Conservation (phyloP, 2,113 vertebrate genomes). For the Gracilinanus agilis region DNA sequence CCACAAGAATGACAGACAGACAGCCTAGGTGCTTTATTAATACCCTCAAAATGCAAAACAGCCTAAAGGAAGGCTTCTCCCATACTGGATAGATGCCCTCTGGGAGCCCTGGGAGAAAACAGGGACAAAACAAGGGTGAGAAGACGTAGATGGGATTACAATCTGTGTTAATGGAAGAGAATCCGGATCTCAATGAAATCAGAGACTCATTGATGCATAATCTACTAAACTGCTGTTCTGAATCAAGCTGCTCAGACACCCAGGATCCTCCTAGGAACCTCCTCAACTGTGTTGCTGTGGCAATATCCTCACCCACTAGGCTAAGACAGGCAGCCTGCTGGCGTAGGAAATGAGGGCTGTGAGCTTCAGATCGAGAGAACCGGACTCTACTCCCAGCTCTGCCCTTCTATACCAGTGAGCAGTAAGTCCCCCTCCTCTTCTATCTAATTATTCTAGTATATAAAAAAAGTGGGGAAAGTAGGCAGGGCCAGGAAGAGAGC, state of each 20-base stretch:
- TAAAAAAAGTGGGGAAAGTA: conserved; percentile 24
- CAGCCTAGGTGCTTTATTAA: background rate
- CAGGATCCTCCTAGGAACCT: conserved; percentile 34
- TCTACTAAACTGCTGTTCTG: background rate
- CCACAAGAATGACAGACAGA: background rate
- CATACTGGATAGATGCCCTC: background rate
- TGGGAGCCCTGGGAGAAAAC: background rate
- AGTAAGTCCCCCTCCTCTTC: background rate
- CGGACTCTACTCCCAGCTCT: conserved; percentile 15
- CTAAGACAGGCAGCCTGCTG: background rate
- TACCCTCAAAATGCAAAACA: background rate
- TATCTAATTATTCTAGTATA: conserved; percentile 14
- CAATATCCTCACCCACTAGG: background rate
- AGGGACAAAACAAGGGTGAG: background rate
- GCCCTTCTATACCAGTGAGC: background rate
- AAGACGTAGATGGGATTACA: background rate
- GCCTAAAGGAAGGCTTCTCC: background rate
- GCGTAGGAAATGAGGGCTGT: background rate
- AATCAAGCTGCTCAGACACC: background rate
- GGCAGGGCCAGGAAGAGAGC: conserved; percentile 42
- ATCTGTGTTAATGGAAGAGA: background rate
- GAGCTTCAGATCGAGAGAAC: background rate
- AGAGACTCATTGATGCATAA: background rate
- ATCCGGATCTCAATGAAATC: background rate
- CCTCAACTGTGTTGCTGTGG: background rate